Base-by-base conservation (phyloP, 1,140 invertebrate genomes). In the Pomacea maculata region DNA sequence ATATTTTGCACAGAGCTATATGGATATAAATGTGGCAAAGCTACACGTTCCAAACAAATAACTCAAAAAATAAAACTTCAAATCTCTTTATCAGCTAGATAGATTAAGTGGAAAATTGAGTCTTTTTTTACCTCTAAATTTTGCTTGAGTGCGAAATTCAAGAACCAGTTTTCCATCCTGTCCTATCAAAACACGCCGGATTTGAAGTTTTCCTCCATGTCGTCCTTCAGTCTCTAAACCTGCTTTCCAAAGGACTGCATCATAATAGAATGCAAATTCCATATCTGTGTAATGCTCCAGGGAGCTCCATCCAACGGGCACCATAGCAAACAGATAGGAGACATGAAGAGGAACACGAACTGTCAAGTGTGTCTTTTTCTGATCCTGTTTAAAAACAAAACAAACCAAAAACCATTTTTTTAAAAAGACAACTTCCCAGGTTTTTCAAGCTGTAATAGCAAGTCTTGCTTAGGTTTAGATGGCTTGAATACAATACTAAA, bases 211-310 rank as follows among this genome's bases (percentile, higher is more conserved):
- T 21, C 90, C 91, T 55, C 88, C 88, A 67, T 91, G 84, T 12
- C 88, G 82, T 11, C 88, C 89, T 34, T 92, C 88, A 3, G 89
- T 89, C 79, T 91, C 87, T 61, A 92, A 83, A 10, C 90, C 91
- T 34, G 89, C 84, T 74, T 86, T 83, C 91, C 91, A 88, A 21
- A 92, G 84, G 14, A 92, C 85, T 29, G 90, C 90, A 81, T 91
- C 87, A 83, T 93, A 93, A 82, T 90, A 92, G 80, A 93, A 92
- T 9, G 92, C 92, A 57, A 93, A 89, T 80, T 92, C 91, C 85
- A 93, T 87, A 84, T 92, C 91, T 54, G 92, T 92, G 25, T 87
- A 87, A 78, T 93, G 92, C 74, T 93, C 92, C 57, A 93, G 81
- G 8, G 91, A 90, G 5, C 90, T 89, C 92, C 92, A 93, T 8